phyloP scores from a whole-genome alignment of 2,113 vertebrate genomes.

The Barbus barbus region DNA sequence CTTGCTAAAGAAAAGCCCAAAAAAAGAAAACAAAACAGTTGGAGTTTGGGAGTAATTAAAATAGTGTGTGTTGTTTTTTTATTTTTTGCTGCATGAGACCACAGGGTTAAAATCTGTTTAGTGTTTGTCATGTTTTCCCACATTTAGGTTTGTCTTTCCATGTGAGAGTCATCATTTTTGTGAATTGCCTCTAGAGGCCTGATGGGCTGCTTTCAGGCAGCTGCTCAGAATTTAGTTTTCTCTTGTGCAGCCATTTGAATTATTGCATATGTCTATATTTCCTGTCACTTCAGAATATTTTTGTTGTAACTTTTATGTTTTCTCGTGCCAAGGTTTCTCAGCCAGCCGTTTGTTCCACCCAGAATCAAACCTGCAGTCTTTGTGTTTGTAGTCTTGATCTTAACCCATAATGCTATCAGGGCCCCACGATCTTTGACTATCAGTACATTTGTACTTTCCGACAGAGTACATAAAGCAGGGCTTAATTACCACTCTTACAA shows the following conservation, averaged over 20 bases:
- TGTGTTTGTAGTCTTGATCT: neutral
- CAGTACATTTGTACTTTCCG: slow-evolving; percentile 2
- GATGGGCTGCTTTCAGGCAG: neutral
- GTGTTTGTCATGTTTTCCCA: neutral
- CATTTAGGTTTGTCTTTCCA: neutral
- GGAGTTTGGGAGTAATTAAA: too few relatives aligned
- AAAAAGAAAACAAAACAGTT: too few relatives aligned
- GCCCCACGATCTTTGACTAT: neutral
- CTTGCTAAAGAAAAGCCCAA: too few relatives aligned
- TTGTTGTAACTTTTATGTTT: too few relatives aligned
- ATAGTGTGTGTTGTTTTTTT: too few relatives aligned
- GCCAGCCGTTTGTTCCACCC: neutral
- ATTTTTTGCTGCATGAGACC: neutral
- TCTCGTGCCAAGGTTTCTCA: too few relatives aligned
- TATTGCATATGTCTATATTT: neutral
- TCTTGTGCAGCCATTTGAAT: neutral
- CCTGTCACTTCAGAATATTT: neutral
- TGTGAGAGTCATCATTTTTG: neutral
- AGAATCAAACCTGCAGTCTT: neutral
- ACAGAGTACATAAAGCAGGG: neutral
- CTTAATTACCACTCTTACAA: slow-evolving; percentile 5
- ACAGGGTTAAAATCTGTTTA: neutral
- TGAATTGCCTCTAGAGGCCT: slow-evolving; percentile 1
- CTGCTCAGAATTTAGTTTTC: neutral
- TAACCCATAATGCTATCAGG: neutral